Conservation (phyloP, 1,140 invertebrate species). For the Formica selysi region DNA sequence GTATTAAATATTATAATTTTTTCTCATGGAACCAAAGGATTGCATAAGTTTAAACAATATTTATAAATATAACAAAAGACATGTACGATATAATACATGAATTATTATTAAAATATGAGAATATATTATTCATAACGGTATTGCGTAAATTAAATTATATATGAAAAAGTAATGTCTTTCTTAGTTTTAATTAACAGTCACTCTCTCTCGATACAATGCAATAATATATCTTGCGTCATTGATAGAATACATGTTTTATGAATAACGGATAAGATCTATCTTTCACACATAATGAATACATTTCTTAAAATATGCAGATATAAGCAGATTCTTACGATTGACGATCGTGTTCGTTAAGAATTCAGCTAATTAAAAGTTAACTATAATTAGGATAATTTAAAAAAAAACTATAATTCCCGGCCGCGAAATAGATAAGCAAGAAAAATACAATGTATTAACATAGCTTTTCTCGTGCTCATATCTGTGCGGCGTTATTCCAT, state of each 20-base stretch:
- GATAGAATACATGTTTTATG: not conserved
- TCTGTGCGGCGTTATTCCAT: not conserved
- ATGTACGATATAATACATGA: not conserved
- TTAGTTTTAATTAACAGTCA: not conserved
- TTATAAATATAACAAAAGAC: not conserved
- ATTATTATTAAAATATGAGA: conserved; percentile 1
- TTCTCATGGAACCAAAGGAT: not conserved
- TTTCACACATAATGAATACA: not conserved
- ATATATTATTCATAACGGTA: not conserved
- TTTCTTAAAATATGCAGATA: conserved; percentile 11
- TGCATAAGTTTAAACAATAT: not conserved
- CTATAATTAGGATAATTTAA: not conserved
- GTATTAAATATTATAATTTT: not conserved
- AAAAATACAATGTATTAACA: conserved; percentile 6
- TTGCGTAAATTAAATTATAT: not conserved
- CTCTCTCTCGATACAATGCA: not conserved
- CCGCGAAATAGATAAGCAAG: not conserved
- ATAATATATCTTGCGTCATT: not conserved
- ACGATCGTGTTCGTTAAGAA: not conserved
- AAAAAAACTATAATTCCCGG: not conserved
- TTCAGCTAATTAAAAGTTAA: conserved; percentile 28
- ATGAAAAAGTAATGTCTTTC: not conserved
- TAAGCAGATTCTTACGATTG: conserved; percentile 6
- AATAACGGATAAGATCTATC: conserved; percentile 7
- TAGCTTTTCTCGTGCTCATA: not conserved